Conservation (phyloP, 2,113 vertebrate genomes). For the Piaya cayana region DNA sequence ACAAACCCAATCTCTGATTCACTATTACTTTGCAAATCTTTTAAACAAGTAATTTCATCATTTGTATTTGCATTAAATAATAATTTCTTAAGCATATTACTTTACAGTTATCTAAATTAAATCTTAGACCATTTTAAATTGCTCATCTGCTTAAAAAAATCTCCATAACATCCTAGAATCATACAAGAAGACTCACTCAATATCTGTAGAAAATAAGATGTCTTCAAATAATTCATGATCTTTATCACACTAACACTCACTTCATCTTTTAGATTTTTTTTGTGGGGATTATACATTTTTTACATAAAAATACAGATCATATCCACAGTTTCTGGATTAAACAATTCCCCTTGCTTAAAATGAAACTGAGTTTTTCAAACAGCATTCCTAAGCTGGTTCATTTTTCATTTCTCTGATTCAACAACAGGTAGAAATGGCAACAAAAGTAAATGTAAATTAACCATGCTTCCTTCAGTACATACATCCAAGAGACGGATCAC, state of each 20-base stretch:
- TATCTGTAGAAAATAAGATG: not conserved
- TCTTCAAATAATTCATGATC: not conserved
- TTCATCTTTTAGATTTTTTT: not conserved
- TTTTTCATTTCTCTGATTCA: not conserved
- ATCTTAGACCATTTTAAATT: conserved; percentile 31
- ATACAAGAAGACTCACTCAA: not conserved
- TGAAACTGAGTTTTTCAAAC: not conserved
- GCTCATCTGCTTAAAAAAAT: conserved; percentile 32
- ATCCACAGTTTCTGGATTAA: not conserved
- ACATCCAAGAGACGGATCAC: not conserved
- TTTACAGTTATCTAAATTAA: conserved; percentile 76
- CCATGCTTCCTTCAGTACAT: not conserved
- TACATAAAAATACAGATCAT: not conserved
- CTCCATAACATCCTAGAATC: not conserved
- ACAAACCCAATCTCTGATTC: not conserved
- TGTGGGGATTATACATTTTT: not conserved
- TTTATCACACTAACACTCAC: not conserved
- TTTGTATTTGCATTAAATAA: conserved; percentile 5
- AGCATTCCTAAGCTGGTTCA: not conserved
- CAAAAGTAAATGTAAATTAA: not conserved
- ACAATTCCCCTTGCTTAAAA: not conserved
- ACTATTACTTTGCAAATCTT: not conserved
- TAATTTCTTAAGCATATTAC: conserved; percentile 4
- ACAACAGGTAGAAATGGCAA: not conserved
- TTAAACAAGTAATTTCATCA: conserved; percentile 7